Conservation (phyloP, 2,888 invertebrate genomes). For the Pachydiplax longipennis region DNA sequence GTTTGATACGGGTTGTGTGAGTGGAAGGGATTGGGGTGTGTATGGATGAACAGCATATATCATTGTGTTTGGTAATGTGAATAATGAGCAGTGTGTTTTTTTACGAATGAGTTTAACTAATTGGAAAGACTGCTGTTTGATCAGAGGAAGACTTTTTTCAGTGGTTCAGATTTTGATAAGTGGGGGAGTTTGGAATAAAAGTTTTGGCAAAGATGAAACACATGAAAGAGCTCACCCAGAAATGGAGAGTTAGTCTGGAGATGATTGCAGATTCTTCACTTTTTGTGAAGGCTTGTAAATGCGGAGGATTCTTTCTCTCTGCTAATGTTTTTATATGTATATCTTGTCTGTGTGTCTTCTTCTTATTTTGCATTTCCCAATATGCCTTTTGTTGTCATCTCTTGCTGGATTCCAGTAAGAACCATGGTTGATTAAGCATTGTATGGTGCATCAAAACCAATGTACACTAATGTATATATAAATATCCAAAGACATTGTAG, state of each 20-base stretch:
- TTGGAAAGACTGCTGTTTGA: neutral
- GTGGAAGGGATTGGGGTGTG: neutral
- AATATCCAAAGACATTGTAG: constrained; percentile 45
- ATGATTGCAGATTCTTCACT: constrained; percentile 10
- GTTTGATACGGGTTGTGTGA: constrained; percentile 32
- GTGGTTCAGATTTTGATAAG: constrained; percentile 4
- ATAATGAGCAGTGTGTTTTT: constrained; percentile 9
- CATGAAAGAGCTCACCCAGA: neutral
- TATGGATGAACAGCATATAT: neutral
- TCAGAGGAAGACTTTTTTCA: neutral
- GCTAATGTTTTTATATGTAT: constrained; percentile 23
- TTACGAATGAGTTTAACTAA: neutral
- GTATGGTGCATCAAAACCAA: constrained; percentile 40
- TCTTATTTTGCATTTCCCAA: constrained; percentile 28
- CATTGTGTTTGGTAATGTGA: neutral
- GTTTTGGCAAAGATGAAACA: neutral
- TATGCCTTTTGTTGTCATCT: constrained; percentile 30
- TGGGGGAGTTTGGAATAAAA: neutral
- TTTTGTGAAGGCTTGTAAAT: neutral
- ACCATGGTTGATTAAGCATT: constrained; percentile 3
- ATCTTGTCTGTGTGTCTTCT: neutral
- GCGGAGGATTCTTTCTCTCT: constrained; percentile 2
- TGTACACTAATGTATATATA: constrained; percentile 43
- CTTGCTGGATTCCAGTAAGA: constrained; percentile 21
- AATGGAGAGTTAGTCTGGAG: neutral